These are phyloP conservation scores for Euura saliciscinereae DNA, from an alignment of 1,140 invertebrate genomes.

Conservation along the genomic window DNA sequence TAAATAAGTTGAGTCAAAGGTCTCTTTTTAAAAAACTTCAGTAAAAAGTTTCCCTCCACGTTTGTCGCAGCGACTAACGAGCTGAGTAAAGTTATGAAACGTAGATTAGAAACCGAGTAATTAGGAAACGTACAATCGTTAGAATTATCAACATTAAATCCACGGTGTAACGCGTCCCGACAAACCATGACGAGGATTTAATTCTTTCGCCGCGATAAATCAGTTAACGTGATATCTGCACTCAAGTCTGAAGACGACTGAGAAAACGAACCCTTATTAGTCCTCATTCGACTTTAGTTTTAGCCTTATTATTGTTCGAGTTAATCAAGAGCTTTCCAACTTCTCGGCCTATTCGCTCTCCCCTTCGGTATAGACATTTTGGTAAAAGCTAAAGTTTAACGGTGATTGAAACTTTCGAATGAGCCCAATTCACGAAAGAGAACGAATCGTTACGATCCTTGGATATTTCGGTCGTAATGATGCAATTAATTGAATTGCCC, in stretches of 20 bases:
- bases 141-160: neutral
- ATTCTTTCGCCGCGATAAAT: no score
- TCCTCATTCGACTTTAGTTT: neutral
- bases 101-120: neutral
- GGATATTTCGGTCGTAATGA: neutral
- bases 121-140: neutral
- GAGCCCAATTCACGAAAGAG: no score
- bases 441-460: no score
- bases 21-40: neutral
- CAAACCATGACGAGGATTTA: no score
- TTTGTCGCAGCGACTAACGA: neutral
- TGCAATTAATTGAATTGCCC: neutral
- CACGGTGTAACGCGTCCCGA: neutral
- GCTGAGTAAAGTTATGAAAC: neutral
- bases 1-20: no score
- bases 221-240: no score
- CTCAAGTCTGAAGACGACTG: no score
- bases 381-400: neutral
- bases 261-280: no score
- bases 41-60: neutral
- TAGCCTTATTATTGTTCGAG: neutral
- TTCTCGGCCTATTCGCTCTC: neutral
- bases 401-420: no score
- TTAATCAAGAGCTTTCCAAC: neutral
- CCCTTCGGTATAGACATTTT: neutral